These are phyloP conservation scores for Platyscapa corneri DNA, from an alignment of 1,140 invertebrate genomes.

Conservation along the genomic window DNA sequence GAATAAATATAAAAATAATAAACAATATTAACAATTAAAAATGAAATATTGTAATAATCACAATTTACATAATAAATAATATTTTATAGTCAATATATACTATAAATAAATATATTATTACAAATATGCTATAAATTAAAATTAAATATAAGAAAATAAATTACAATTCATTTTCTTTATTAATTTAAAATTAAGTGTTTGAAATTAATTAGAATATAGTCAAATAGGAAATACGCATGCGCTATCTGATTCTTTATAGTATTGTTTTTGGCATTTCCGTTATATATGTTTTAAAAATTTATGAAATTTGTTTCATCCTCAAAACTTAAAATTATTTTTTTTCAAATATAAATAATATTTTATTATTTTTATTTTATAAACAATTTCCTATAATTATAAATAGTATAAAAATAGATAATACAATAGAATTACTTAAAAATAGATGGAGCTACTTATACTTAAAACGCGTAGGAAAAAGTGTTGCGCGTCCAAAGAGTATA, in stretches of 20 bases:
- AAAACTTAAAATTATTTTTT: not conserved
- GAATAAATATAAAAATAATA: too few species aligned
- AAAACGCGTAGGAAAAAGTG: constrained; percentile 46
- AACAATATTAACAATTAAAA: too few species aligned
- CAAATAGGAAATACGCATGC: too few species aligned
- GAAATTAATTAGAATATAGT: too few species aligned
- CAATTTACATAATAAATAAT: too few species aligned
- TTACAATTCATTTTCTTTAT: not conserved
- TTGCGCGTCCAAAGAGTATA: constrained; percentile 64
- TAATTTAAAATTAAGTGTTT: not conserved
- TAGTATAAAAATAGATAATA: not conserved
- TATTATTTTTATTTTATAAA: not conserved
- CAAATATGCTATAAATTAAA: not conserved
- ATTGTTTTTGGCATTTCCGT: constrained; percentile 35
- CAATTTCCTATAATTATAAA: too few species aligned
- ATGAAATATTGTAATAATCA: too few species aligned
- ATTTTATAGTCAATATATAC: too few species aligned
- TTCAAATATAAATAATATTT: not conserved
- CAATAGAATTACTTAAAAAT: constrained; percentile 21
- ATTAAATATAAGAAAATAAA: not conserved
- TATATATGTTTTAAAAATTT: constrained; percentile 14
- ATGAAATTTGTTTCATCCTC: not conserved
- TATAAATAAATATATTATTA: too few species aligned
- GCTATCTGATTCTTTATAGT: not conserved
- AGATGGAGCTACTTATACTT: constrained; percentile 29